phyloP scores from a whole-genome alignment of 1,140 invertebrate species.

The Eurosta solidaginis region DNA sequence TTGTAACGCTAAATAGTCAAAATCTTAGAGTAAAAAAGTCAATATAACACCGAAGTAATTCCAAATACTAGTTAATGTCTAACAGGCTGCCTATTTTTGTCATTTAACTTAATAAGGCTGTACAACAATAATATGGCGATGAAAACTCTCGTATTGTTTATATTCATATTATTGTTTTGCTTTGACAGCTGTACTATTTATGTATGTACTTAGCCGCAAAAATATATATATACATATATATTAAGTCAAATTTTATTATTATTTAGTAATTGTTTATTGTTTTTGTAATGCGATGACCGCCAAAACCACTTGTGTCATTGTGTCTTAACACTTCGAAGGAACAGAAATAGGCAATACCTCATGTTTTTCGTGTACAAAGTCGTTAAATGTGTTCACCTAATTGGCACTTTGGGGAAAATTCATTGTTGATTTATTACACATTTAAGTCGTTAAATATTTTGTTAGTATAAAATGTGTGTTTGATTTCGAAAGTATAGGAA shows the following conservation, averaged over 20 bases:
- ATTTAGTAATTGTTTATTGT: not conserved
- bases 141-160: too few relatives aligned
- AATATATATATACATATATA: too few relatives aligned
- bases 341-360: not conserved
- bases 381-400: not conserved
- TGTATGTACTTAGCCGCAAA: too few relatives aligned
- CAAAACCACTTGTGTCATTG: constrained; percentile 1
- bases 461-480: too few relatives aligned
- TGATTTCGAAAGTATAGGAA: too few relatives aligned
- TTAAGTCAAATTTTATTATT: not conserved
- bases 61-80: not conserved
- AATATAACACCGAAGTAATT: not conserved
- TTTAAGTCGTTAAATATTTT: too few relatives aligned
- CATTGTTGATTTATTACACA: too few relatives aligned
- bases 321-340: not conserved
- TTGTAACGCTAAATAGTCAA: too few relatives aligned
- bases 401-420: not conserved
- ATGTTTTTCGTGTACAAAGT: not conserved
- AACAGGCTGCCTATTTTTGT: not conserved
- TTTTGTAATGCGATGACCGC: constrained; percentile 7
- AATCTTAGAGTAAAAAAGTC: too few relatives aligned
- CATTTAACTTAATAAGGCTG: not conserved
- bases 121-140: not conserved
- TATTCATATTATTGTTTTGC: too few relatives aligned
- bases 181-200: too few relatives aligned